Percentiles rank a stretch among this genome's conserved stretches.
Conservation (phyloP, 2,888 invertebrate genomes). For the Aromia moschata region DNA sequence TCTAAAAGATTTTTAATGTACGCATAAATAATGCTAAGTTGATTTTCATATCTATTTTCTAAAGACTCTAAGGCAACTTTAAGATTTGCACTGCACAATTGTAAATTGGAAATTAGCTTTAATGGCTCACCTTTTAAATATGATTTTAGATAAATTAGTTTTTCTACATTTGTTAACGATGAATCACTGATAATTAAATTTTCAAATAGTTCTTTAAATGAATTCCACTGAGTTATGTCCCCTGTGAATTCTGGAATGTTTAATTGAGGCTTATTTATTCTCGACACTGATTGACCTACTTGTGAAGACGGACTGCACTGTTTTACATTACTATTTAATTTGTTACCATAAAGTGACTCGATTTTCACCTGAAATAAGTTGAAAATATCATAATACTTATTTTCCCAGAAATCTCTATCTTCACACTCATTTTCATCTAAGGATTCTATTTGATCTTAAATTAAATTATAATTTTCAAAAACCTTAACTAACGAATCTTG, state of each 20-base stretch:
- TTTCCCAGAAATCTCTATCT: neutral
- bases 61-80: neutral
- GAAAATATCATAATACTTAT: neutral
- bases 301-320: neutral
- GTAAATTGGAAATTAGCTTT: neutral
- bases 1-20: neutral
- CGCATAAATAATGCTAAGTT: neutral
- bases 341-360: neutral
- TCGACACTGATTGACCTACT: neutral
- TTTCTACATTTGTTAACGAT: neutral
- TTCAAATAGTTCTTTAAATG: neutral
- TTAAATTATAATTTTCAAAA: neutral
- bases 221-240: neutral
- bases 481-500: neutral
- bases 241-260: neutral
- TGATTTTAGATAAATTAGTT: neutral
- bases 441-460: neutral
- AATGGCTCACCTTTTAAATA: neutral
- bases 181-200: neutral
- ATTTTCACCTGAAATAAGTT: neutral
- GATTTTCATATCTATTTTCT: neutral
- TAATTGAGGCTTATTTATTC: neutral
- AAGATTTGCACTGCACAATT: neutral
- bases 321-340: neutral
- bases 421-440: neutral